Evolutionary conservation across 2,888 invertebrate genomes (phyloP), one percentile per base, ranked within the genome.

Genomic region (Euproctis similis): DNA sequence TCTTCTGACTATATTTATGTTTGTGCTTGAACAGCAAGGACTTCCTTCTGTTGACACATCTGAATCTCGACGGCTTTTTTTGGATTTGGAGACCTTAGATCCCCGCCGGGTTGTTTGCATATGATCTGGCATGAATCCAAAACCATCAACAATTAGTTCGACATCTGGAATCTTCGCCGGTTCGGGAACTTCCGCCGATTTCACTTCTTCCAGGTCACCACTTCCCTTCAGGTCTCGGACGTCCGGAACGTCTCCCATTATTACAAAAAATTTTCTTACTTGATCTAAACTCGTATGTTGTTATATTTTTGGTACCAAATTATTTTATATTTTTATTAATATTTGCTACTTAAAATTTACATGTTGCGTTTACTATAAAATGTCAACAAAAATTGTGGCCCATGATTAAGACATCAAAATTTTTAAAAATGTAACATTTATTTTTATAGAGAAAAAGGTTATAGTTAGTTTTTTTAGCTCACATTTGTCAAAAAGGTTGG

Each of bases 1-100:
- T 36, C 90, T 65, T 36, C 86, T 71, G 0, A 90, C 85, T 1
- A 84, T 60, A 21, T 82, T 72, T 4, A 77, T 71, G 30, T 81
- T 78, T 0, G 68, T 63, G 35, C 78, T 81, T 0, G 81, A 81
- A 46, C 74, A 52, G 49, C 80, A 60, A 30, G 74, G 62, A 55
- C 64, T 58, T 26, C 42, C 8, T 34, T 64, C 43, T 22, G 52
- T 52, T 19, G 6, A 2, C 5, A 9, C 3, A 39, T 51, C 28
- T 11, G 20, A 1, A 6, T 30, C 30, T 8, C 6, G 21, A 21
- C 10, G 21, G 10, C 3, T 5, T 21, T 21, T 21, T 2, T 21
- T 9, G 2, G 21, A 10, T 21, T 21, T 21, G 6, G 21, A 21
- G 3, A 1, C 10, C 3, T 5, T 3, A 19, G 19, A 19, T 8